These are phyloP conservation scores for Neolamprologus modestus DNA, from an alignment of 2,113 vertebrate species.

Conservation along the genomic window DNA sequence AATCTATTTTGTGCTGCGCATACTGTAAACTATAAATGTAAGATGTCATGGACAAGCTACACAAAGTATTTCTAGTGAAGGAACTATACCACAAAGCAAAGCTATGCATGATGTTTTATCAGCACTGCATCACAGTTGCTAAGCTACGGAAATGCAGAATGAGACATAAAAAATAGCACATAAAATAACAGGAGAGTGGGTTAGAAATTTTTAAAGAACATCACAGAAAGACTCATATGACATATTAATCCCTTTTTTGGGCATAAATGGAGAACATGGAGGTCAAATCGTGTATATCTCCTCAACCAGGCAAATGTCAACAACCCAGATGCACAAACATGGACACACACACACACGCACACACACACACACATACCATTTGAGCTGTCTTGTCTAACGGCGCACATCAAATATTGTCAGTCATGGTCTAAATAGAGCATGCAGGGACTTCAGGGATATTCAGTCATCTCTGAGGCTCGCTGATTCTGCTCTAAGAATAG, in stretches of 20 bases:
- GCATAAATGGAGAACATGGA: slow-evolving; percentile 7
- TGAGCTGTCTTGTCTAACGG: slow-evolving; percentile 39
- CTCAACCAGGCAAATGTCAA: background rate
- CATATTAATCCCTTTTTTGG: background rate
- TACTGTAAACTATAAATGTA: background rate
- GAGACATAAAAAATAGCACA: background rate
- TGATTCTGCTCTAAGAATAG: slow-evolving; percentile 62
- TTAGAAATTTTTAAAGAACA: background rate
- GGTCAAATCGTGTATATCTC: background rate
- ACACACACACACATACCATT: background rate
- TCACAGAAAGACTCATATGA: background rate
- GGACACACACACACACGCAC: background rate
- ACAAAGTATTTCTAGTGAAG: background rate
- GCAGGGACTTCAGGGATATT: slow-evolving; percentile 62
- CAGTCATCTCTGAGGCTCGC: slow-evolving; percentile 45
- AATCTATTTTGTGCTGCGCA: background rate
- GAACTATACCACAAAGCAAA: background rate
- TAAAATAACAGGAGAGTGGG: background rate
- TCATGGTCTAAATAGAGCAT: slow-evolving; percentile 66
- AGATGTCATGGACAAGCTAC: background rate
- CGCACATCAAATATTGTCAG: slow-evolving; percentile 61
- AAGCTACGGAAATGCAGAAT: slow-evolving; percentile 6
- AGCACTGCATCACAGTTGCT: slow-evolving; percentile 7
- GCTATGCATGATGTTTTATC: background rate
- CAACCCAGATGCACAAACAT: background rate